These are phyloP conservation scores for Staurois parvus DNA, from an alignment of 2,797 vertebrate genomes.

Conservation along the genomic window DNA sequence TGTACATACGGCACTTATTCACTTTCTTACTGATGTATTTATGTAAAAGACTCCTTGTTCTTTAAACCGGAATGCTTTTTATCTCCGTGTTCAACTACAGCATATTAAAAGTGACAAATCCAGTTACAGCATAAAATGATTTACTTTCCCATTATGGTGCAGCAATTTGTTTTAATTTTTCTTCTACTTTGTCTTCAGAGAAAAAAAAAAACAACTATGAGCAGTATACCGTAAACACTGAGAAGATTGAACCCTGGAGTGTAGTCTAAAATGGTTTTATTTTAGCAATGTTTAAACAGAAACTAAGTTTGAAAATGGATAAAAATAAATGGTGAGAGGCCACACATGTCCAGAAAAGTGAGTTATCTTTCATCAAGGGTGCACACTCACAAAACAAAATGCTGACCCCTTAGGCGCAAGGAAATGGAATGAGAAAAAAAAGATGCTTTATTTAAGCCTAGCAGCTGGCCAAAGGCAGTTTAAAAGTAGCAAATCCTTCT, in stretches of 20 bases:
- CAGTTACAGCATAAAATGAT: neutral
- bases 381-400: conserved; percentile 36
- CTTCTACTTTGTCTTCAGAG: neutral
- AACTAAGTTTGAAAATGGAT: neutral
- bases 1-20: no score
- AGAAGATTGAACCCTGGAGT: conserved; percentile 12
- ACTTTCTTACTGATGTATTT: no score
- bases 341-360: conserved; percentile 43
- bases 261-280: conserved; percentile 24
- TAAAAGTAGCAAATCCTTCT: conserved; percentile 56
- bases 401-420: conserved; percentile 49
- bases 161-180: neutral
- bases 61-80: no score
- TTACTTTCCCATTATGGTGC: neutral
- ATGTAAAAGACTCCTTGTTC: neutral
- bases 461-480: conserved; percentile 56
- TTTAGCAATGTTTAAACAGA: conserved; percentile 12
- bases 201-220: conserved; percentile 13
- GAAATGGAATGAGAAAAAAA: conserved; percentile 48
- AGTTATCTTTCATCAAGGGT: conserved; percentile 44
- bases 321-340: neutral
- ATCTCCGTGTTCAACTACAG: neutral
- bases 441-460: conserved; percentile 53
- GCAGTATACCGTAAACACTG: neutral
- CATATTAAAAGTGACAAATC: neutral